These are phyloP conservation scores for Myathropa florea DNA, from an alignment of 2,888 invertebrate genomes.

Conservation along the genomic window DNA sequence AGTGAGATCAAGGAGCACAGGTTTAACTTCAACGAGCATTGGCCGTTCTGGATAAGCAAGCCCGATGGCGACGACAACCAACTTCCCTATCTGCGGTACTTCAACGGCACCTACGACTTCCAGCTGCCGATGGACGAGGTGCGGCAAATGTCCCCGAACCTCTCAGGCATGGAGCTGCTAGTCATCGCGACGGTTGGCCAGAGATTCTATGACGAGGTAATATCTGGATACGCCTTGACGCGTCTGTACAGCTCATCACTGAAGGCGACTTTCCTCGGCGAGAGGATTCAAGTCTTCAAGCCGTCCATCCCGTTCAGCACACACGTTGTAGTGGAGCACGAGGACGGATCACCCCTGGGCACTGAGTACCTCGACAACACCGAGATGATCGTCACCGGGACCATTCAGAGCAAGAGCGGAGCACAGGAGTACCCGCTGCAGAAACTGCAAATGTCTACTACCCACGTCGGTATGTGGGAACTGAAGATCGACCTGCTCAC, in stretches of 20 bases:
- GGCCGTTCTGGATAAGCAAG: conserved; percentile 88
- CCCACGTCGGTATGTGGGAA: conserved; percentile 88
- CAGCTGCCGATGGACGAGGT: conserved; percentile 89
- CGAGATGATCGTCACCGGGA: conserved; percentile 85
- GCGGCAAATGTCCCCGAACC: conserved; percentile 82
- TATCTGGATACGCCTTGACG: conserved; percentile 91
- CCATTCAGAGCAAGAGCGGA: conserved; percentile 82
- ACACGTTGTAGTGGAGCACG: conserved; percentile 92
- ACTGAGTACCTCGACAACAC: conserved; percentile 84
- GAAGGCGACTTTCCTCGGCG: conserved; percentile 90
- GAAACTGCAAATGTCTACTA: conserved; percentile 84
- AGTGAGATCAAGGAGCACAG: conserved; percentile 83
- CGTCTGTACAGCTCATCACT: conserved; percentile 92
- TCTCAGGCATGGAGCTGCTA: conserved; percentile 88
- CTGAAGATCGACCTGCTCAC: conserved; percentile 87
- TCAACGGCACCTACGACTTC: conserved; percentile 92
- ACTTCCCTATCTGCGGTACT: conserved; percentile 87
- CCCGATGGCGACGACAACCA: conserved; percentile 82
- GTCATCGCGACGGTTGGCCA: conserved; percentile 92
- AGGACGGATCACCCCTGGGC: conserved; percentile 90
- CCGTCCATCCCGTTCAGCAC: conserved; percentile 93
- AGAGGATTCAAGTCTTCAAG: conserved; percentile 94
- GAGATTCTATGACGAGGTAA: conserved; percentile 87
- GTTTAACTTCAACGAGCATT: conserved; percentile 88
- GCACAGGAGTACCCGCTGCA: conserved; percentile 84